These are phyloP conservation scores for Machimus rusticus DNA, from an alignment of 2,888 invertebrate genomes.

Conservation along the genomic window DNA sequence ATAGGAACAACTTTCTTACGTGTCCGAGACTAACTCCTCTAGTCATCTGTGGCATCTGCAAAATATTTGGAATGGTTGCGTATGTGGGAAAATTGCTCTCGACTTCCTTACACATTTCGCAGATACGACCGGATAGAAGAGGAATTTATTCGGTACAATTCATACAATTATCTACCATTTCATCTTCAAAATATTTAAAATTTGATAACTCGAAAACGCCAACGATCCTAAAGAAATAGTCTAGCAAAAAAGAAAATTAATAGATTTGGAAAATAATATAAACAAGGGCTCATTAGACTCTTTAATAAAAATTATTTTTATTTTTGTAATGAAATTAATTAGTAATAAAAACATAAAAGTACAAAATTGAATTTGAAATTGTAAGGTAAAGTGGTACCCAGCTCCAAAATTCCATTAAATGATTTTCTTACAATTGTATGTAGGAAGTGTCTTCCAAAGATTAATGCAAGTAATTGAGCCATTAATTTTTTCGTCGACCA, in stretches of 20 bases:
- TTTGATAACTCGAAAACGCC: too few relatives aligned
- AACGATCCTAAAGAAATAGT: too few relatives aligned
- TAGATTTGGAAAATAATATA: too few relatives aligned
- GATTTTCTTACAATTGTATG: not conserved
- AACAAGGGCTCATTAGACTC: too few relatives aligned
- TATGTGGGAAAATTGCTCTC: not conserved
- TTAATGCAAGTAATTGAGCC: not conserved
- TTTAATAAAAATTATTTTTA: too few relatives aligned
- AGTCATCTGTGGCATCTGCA: not conserved
- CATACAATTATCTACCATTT: not conserved
- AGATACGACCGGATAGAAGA: not conserved
- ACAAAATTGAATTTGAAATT: not conserved
- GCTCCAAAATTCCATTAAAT: not conserved
- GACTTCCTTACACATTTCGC: not conserved
- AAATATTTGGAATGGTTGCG: not conserved
- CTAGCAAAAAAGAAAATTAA: too few relatives aligned
- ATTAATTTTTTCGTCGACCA: not conserved
- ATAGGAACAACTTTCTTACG: not conserved
- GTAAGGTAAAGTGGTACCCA: not conserved
- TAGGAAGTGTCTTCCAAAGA: not conserved
- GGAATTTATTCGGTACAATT: not conserved
- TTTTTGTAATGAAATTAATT: too few relatives aligned
- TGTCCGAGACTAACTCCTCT: not conserved
- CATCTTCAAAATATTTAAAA: too few relatives aligned
- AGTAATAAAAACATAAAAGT: not conserved